Base-by-base conservation (phyloP, 1,140 invertebrate species). In the Plectus sambesii region DNA sequence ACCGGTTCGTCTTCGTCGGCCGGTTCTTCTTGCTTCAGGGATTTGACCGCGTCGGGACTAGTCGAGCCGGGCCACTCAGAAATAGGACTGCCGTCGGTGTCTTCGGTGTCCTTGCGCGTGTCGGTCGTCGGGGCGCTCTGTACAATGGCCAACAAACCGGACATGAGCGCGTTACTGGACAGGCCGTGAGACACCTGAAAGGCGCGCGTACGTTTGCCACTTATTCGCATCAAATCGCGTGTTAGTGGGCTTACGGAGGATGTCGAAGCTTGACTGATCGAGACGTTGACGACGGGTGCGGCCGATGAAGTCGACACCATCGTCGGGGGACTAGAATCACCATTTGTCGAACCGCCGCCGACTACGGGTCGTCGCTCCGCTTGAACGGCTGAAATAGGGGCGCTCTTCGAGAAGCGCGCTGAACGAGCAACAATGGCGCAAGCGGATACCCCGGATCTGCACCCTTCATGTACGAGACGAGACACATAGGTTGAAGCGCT, bases 291-390 rank as follows among this genome's bases (percentile, higher is more conserved):
- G n/a, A n/a, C n/a, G n/a, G n/a, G n/a, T n/a, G n/a, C 44, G 23
- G 44, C 36, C 3, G 47, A 29, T 3, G 45, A 35, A 3, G 47
- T 49, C 8, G 30, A 19, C n/a, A 55, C 42, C 51, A 54, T 54
- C 5, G 51, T 55, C 8, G 51, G 51, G 15, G 51, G 51, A 15
- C n/a, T n/a, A n/a, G 44, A 54, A 2, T 54, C 43, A 24, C 37
- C 26, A n/a, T n/a, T n/a, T n/a, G n/a, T n/a, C n/a, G n/a, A n/a
- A 44, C 54, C 15, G 68, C 62, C 42, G 72, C 64, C 15, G 72
- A 73, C 55, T 73, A 75, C 55, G 6, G 64, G 64, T 20, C 66
- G 56, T 23, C 77, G 66, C 58, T 78, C 77, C 44, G 76, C 75
- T 59, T 78, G 77, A 25, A 78, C 77, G 60, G 77, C 76, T 78